These are phyloP conservation scores for Anas acuta DNA, from an alignment of 2,797 vertebrate species.

Conservation along the genomic window DNA sequence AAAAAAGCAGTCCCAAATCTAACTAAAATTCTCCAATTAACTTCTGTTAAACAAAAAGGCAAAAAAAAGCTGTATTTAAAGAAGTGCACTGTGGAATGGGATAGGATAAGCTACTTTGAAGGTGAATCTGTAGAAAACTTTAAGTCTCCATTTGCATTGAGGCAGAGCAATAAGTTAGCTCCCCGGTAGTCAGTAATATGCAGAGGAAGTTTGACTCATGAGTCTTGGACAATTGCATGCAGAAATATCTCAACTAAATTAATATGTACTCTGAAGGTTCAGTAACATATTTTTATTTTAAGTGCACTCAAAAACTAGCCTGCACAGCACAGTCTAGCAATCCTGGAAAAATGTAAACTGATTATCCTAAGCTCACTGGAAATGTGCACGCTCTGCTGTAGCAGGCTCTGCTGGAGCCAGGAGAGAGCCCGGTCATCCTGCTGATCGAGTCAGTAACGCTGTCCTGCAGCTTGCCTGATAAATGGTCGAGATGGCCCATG, in stretches of 20 bases:
- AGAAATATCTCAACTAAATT: background rate
- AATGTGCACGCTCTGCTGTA: background rate
- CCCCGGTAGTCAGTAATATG: fast-evolving
- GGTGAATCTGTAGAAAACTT: background rate
- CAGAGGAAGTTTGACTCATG: background rate
- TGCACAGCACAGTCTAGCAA: background rate
- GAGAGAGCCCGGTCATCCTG: background rate
- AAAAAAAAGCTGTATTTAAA: background rate
- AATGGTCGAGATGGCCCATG: background rate
- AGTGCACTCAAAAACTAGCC: background rate
- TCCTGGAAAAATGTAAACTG: background rate
- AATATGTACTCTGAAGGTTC: background rate
- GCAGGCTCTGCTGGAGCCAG: background rate
- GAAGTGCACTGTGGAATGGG: background rate
- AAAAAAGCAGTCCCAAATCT: background rate
- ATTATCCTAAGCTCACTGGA: background rate
- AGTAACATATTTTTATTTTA: background rate
- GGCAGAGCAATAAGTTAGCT: background rate
- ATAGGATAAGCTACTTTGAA: background rate
- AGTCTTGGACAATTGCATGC: background rate
- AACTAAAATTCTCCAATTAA: background rate
- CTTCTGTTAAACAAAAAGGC: background rate
- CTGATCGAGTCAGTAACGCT: background rate
- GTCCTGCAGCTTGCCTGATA: background rate
- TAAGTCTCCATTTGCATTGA: background rate